A percentile compares a stretch with the other conserved stretches of the same genome.
phyloP scores from a whole-genome alignment of 1,140 invertebrate species.

The Zophobas atratus region DNA sequence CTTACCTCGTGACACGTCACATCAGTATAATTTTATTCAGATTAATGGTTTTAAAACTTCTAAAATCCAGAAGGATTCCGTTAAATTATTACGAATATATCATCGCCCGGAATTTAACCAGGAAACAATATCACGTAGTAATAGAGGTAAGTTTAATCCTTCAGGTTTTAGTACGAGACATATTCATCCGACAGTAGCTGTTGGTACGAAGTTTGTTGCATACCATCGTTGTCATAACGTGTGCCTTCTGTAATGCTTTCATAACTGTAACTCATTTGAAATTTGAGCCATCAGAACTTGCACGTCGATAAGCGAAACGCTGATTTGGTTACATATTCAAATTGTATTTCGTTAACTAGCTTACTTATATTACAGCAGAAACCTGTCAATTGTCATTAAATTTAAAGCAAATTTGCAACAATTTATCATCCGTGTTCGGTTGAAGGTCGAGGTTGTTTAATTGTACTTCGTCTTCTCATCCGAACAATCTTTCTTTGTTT shows the following conservation, averaged over 20 bases:
- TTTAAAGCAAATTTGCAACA: too few species aligned
- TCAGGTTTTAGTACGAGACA: conserved; percentile 15
- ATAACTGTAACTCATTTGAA: conserved; percentile 5
- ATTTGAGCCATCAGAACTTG: conserved; percentile 1
- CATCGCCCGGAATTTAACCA: too few species aligned
- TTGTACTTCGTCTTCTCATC: too few species aligned
- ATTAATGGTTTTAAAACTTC: conserved; percentile 1
- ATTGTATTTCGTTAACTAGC: neutral
- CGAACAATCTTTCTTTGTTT: too few species aligned
- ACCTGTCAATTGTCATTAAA: too few species aligned
- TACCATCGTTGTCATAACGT: conserved; percentile 2
- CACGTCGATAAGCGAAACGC: conserved; percentile 10
- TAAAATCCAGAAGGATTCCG: too few species aligned
- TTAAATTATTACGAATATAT: neutral
- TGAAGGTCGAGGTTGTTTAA: too few species aligned
- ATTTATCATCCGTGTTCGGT: too few species aligned
- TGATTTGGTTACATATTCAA: conserved; percentile 8
- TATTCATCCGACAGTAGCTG: conserved; percentile 7
- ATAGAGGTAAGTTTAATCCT: conserved; percentile 18
- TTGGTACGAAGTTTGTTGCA: neutral
- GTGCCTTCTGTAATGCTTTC: conserved; percentile 4
- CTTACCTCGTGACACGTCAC: conserved; percentile 5
- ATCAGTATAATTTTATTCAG: neutral
- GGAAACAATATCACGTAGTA: neutral
- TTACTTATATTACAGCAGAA: neutral